These are phyloP conservation scores for Caretta caretta DNA, from an alignment of 2,113 vertebrate genomes.

Conservation along the genomic window DNA sequence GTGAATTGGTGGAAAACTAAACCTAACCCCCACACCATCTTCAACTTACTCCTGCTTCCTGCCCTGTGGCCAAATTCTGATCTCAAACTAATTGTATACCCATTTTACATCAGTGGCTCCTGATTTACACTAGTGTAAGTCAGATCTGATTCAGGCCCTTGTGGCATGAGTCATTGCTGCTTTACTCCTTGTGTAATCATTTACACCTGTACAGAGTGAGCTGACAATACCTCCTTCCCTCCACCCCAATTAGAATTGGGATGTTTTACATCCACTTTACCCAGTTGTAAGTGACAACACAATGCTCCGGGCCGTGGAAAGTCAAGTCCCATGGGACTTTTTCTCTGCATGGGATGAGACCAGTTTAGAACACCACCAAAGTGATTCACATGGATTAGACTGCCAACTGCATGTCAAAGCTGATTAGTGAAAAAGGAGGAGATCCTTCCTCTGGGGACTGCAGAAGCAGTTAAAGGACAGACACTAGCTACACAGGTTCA, in stretches of 20 bases:
- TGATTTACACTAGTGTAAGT: neutral
- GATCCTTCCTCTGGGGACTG: neutral
- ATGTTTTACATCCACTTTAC: neutral
- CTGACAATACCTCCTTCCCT: accelerated
- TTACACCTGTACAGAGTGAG: neutral
- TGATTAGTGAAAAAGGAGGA: neutral
- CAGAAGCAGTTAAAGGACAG: neutral
- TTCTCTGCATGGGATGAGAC: neutral
- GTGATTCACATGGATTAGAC: accelerated
- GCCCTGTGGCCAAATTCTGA: neutral
- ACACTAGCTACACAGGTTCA: accelerated
- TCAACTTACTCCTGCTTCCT: neutral
- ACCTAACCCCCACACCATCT: neutral
- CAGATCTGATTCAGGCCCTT: neutral
- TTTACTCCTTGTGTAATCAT: neutral
- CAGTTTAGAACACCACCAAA: neutral
- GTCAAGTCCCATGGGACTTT: neutral
- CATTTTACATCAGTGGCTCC: conserved; percentile 7
- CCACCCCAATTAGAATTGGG: neutral
- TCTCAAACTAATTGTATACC: neutral
- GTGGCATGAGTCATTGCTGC: neutral
- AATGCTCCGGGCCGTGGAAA: neutral
- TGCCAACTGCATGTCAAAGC: neutral
- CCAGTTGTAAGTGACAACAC: accelerated
- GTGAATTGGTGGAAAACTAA: neutral